Percentiles rank a stretch among this genome's conserved stretches.
phyloP scores from a whole-genome alignment of 2,888 invertebrate species.

The Dendrolimus pini region DNA sequence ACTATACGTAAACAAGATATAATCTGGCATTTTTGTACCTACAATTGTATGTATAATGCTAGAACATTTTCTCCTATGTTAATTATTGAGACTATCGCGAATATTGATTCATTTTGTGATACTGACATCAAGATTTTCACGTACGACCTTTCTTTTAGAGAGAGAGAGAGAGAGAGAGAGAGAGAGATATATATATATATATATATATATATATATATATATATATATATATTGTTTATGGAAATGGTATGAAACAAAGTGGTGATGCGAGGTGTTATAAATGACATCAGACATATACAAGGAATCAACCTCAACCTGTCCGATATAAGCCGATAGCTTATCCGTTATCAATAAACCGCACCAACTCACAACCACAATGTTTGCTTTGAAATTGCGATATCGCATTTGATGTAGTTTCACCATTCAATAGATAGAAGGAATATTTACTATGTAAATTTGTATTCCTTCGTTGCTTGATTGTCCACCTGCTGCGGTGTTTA shows the following conservation, averaged over 20 bases:
- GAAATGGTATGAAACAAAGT: conserved; percentile 27
- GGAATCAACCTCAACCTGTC: conserved; percentile 33
- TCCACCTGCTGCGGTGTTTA: neutral
- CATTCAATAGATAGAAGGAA: neutral
- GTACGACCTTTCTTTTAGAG: too few species aligned
- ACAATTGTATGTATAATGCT: too few species aligned
- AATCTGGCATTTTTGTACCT: too few species aligned
- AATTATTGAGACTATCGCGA: too few species aligned
- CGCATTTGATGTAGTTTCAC: neutral
- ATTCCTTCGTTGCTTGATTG: neutral
- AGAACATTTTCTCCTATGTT: too few species aligned
- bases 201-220: too few species aligned
- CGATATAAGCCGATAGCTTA: conserved; percentile 44
- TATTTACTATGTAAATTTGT: neutral
- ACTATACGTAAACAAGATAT: too few species aligned
- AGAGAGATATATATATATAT: too few species aligned
- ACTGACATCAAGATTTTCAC: too few species aligned
- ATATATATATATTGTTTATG: too few species aligned
- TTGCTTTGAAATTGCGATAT: conserved; percentile 8
- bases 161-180: too few species aligned
- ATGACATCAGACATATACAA: conserved; percentile 44
- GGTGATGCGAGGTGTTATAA: conserved; percentile 21
- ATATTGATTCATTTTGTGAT: too few species aligned
- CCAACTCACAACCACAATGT: conserved; percentile 18
- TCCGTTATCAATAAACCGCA: conserved; percentile 25